Base-by-base conservation (phyloP, 1,140 invertebrate species). In the Leptinotarsa undecemlineata region DNA sequence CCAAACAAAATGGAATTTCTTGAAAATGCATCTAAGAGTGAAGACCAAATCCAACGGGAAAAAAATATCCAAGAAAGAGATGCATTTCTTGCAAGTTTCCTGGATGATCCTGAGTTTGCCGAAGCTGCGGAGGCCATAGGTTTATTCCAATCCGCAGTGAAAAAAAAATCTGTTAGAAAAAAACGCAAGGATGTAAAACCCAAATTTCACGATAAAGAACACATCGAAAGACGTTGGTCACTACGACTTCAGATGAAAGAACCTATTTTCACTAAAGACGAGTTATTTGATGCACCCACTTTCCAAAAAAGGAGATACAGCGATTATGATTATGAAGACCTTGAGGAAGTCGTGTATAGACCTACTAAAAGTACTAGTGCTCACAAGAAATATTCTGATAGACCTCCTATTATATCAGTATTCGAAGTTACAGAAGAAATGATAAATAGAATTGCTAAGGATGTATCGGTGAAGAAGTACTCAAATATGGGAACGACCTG, bases 341-440 rank as follows among this genome's bases (percentile, higher is more conserved):
- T 79, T 3, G 78, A 79, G 61, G 57, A 71, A 21, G 48, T 74
- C 33, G 64, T 78, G 17, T 73, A 72, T 48, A 68, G 42, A 64
- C 77, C 68, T 11, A 80, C 64, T 68, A 33, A 33, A 33, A 71
- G 14, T 14, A n/a, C 15, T 71, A 20, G 51, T 68, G 68, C 20
- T 57, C 61, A n/a, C 48, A 67, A 62, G 21, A 20, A 57, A 61
- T n/a, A 15, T 42, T 60, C 33, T 42, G 19, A 23, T 15, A 20
- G 47, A 51, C n/a, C 33, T 20, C 15, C 42, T 68, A 74, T 78
- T 51, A 72, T 81, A 15, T 64, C 76, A n/a, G 77, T 76, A 2
- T 81, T 84, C 73, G 84, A 86, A 68, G 81, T 86, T 33, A 84
- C 86, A 4, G 75, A 85, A 57, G 76, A 77, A 66, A 85, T 86